These are phyloP conservation scores for Dryobota labecula DNA, from an alignment of 2,888 invertebrate genomes.

Conservation along the genomic window DNA sequence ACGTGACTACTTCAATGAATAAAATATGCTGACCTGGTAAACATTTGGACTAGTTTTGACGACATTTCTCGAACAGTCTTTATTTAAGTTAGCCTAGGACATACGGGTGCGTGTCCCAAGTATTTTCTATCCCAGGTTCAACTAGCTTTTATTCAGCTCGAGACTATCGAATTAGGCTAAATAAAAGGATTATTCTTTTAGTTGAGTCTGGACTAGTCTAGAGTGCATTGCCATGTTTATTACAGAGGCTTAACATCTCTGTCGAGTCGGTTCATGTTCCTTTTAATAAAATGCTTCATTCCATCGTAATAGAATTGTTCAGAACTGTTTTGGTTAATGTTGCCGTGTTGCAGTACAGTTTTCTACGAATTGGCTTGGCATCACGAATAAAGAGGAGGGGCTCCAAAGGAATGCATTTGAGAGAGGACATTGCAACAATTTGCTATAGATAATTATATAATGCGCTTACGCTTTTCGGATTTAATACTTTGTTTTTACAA, in stretches of 20 bases:
- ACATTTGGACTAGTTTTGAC: slow-evolving; percentile 35
- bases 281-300: slow-evolving; percentile 43
- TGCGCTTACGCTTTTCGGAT: slow-evolving; percentile 54
- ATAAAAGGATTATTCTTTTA: slow-evolving; percentile 58
- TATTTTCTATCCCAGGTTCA: slow-evolving; percentile 31
- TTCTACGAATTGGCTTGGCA: slow-evolving; percentile 33
- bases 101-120: slow-evolving; percentile 26
- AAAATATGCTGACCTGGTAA: slow-evolving; percentile 38
- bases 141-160: not conserved
- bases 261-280: slow-evolving; percentile 29
- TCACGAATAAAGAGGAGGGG: slow-evolving; percentile 49
- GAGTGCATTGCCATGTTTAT: slow-evolving; percentile 54
- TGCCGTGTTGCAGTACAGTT: slow-evolving; percentile 12
- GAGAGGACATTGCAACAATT: slow-evolving; percentile 46
- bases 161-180: slow-evolving; percentile 72
- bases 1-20: slow-evolving; percentile 10
- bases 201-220: too few species aligned
- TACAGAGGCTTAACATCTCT: slow-evolving; percentile 21
- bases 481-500: slow-evolving; percentile 70
- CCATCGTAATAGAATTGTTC: slow-evolving; percentile 33
- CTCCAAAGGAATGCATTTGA: slow-evolving; percentile 38
- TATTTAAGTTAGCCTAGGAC: slow-evolving; percentile 18
- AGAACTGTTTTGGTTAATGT: slow-evolving; percentile 10
- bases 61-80: slow-evolving; percentile 26
- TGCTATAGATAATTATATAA: slow-evolving; percentile 51